phyloP scores from a whole-genome alignment of 2,113 vertebrate species.

The Epinephelus fuscoguttatus region DNA sequence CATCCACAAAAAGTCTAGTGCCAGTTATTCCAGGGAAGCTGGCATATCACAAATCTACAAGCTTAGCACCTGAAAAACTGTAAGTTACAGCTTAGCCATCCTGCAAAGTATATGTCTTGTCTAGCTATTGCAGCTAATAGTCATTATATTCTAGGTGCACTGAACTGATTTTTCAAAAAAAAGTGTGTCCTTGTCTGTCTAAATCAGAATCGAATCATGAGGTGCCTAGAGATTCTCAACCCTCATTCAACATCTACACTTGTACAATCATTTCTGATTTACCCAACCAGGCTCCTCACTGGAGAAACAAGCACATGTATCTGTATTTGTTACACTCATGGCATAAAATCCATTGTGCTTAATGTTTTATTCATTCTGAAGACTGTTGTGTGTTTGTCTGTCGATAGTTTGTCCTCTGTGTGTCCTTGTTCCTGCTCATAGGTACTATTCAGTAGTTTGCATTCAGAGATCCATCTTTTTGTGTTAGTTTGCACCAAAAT shows the following conservation, averaged over 20 bases:
- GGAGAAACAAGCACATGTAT: not conserved
- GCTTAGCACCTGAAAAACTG: too few species aligned
- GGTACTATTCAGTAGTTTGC: not conserved
- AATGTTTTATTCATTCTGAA: not conserved
- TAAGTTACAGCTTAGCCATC: too few species aligned
- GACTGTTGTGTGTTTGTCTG: not conserved
- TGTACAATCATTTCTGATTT: not conserved
- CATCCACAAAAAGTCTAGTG: too few species aligned
- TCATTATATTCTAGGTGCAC: too few species aligned
- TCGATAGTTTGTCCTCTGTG: not conserved
- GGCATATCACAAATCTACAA: too few species aligned
- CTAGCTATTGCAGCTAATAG: too few species aligned
- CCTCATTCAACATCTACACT: not conserved
- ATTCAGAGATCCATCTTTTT: not conserved
- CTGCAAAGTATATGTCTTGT: too few species aligned
- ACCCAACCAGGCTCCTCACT: not conserved
- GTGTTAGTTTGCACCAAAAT: not conserved
- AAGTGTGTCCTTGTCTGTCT: too few species aligned
- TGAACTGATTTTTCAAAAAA: too few species aligned
- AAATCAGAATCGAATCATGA: too few species aligned
- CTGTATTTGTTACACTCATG: not conserved
- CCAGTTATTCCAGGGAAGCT: too few species aligned
- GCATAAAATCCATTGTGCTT: not conserved
- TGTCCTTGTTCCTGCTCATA: not conserved
- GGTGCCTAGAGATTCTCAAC: too few species aligned